A percentile compares a stretch with the other conserved stretches of the same genome.
Evolutionary conservation across 2,113 vertebrate genomes (phyloP).

Genomic region (Formicarius rufipectus): DNA sequence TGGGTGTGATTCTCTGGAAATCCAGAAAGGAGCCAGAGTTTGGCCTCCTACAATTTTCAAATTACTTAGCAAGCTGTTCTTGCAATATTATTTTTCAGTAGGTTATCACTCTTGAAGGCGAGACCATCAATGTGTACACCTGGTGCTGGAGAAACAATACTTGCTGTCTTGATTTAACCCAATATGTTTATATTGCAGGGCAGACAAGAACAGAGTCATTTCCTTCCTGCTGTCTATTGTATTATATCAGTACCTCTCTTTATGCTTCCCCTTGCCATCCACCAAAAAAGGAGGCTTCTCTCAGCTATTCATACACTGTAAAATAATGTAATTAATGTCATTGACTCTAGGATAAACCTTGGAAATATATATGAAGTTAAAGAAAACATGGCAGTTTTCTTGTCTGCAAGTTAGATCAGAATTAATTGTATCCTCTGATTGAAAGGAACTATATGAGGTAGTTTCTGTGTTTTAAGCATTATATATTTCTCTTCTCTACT

Average conservation of each 20-base stretch:
- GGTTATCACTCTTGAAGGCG: not conserved
- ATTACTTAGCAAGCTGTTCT: not conserved
- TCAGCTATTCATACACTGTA: not conserved
- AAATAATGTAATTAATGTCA: not conserved
- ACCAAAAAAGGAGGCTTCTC: not conserved
- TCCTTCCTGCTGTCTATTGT: not conserved
- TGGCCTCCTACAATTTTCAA: not conserved
- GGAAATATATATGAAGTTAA: not conserved
- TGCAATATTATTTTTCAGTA: not conserved
- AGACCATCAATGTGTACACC: not conserved
- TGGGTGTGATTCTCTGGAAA: not conserved
- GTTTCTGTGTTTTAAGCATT: not conserved
- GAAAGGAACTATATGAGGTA: not conserved
- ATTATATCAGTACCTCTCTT: not conserved
- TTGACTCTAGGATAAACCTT: not conserved
- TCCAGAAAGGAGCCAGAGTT: not conserved
- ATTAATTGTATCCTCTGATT: not conserved
- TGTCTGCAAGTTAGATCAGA: not conserved
- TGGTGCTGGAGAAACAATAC: not conserved
- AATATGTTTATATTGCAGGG: not conserved
- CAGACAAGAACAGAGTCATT: rapidly evolving
- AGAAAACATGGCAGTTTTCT: not conserved
- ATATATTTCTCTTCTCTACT: not conserved
- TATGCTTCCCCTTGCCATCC: not conserved
- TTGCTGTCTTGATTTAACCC: not conserved